Evolutionary conservation across 2,797 vertebrate genomes (phyloP), one percentile per base, ranked within the genome.

Genomic region (Vespertilio murinus): DNA sequence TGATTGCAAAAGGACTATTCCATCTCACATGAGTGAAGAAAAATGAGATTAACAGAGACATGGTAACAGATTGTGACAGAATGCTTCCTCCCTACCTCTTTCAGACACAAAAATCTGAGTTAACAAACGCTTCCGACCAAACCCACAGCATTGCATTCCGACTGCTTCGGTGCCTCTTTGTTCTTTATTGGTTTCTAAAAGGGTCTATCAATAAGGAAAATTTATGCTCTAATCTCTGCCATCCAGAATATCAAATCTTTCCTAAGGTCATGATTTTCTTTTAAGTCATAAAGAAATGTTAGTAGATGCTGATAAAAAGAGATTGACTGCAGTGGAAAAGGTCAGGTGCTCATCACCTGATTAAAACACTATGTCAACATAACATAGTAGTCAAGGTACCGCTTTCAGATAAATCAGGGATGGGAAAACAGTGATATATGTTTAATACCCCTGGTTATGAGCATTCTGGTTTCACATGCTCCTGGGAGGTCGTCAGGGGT

Each of bases 271-370:
- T 73, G 40, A 89, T 93, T 95, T 54, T 94, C 91, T 70, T 56
- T 94, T 49, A 94, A 93, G 64, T 94, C 65, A 84, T 47, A 95
- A 86, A 90, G 80, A 93, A 91, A 95, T 79, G 86, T 59, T 82
- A 87, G 87, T 20, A 71, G 84, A 45, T 85, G 42, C 91, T 94
- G 67, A 93, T 92, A 91, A 80, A 84, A 93, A 65, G 61, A 97
- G 77, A 90, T 69, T 92, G 93, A 89, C 18, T 93, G 42, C 52
- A 52, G 33, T 79, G 67, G 93, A 80, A 95, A 84, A 94, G 80
- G 61, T 79, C 49, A 64, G 93, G 54, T 17, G 38, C 28, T 84
- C 67, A 25, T 86, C 40, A 82, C 64, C 73, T 64, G 78, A 90
- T 90, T 96, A 82, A 95, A 94, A 92, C 88, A 82, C 83, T 74